phyloP scores from a whole-genome alignment of 2,888 invertebrate genomes.

The Aphodius granarius region DNA sequence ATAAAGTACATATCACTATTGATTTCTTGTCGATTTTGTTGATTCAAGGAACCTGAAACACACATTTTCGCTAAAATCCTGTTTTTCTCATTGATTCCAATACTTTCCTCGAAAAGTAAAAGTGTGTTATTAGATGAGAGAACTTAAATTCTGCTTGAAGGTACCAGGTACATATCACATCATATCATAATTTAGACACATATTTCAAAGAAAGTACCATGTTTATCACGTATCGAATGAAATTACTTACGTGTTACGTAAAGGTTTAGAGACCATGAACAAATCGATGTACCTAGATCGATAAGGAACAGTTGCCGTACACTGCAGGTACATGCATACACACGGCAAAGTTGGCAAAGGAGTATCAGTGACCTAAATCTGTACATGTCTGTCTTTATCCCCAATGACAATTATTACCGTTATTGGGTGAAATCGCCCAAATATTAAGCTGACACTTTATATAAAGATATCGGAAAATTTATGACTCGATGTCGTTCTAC shows the following conservation, averaged over 20 bases:
- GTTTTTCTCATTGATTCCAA: too few species aligned
- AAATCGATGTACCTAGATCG: conserved; percentile 6
- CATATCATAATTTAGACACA: not conserved
- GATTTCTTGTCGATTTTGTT: too few species aligned
- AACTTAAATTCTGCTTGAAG: too few species aligned
- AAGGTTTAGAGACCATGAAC: not conserved
- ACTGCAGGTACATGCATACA: conserved; percentile 19
- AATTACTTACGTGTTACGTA: too few species aligned
- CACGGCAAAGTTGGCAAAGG: conserved; percentile 30
- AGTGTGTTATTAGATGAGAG: too few species aligned
- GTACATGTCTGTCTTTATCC: conserved; percentile 21
- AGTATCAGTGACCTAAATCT: conserved; percentile 35
- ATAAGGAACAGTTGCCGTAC: conserved; percentile 17
- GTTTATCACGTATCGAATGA: too few species aligned
- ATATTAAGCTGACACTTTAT: not conserved
- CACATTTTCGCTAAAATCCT: too few species aligned
- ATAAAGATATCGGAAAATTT: not conserved
- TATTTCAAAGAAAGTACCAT: not conserved
- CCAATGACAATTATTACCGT: conserved; percentile 22
- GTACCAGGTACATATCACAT: too few species aligned
- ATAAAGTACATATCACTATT: too few species aligned
- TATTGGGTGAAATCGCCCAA: conserved; percentile 1
- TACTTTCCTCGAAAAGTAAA: too few species aligned
- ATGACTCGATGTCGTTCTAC: not conserved
- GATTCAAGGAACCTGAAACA: too few species aligned